phyloP scores from a whole-genome alignment of 2,797 vertebrate species.

The Macropus fuliginosus region DNA sequence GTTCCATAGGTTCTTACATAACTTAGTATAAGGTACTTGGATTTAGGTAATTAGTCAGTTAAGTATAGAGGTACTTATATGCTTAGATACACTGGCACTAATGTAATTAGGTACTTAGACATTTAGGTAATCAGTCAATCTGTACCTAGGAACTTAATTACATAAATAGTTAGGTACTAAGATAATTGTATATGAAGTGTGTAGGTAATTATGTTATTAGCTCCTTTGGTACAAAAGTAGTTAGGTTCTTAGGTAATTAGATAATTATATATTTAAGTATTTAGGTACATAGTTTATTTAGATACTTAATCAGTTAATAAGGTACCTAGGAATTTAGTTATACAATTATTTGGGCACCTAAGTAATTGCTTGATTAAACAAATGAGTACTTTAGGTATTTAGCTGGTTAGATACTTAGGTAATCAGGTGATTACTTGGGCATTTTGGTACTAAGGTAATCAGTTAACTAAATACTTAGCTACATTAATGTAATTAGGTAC shows the following conservation, averaged over 20 bases:
- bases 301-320: background rate
- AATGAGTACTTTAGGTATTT: background rate
- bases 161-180: background rate
- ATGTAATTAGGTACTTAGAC: background rate
- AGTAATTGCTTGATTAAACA: background rate
- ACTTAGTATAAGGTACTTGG: background rate
- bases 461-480: background rate
- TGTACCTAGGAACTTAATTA: background rate
- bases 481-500: background rate
- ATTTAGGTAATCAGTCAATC: background rate
- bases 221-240: background rate
- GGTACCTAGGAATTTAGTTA: background rate
- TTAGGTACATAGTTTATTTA: background rate
- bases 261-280: background rate
- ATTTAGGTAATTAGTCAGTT: background rate
- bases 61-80: background rate
- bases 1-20: background rate
- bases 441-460: background rate
- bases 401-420: background rate
- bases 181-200: background rate
- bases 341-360: background rate
- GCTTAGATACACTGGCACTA: background rate
- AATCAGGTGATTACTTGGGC: background rate
- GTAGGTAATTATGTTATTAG: background rate
- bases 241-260: background rate